Base-by-base conservation (phyloP, 1,140 invertebrate species). In the Hypsibius dujardini region DNA sequence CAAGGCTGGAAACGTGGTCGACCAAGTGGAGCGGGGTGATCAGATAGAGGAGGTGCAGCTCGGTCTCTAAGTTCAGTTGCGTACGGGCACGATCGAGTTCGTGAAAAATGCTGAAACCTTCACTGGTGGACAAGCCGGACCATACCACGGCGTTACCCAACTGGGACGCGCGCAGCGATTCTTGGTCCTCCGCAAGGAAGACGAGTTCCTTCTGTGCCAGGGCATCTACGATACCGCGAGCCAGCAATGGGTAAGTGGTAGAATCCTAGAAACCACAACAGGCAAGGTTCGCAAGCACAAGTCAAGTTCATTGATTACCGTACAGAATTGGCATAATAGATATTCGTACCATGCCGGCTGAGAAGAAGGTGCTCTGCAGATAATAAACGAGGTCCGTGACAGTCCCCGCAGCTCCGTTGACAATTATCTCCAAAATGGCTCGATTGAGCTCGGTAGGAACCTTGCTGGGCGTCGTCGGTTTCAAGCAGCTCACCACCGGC, bases 61-160 rank as follows among this genome's bases (percentile, higher is more conserved):
- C 94, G 74, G 87, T 91, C 76, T 96, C 92, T 3, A 98, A 80
- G 0, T 93, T 91, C 78, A 98, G 89, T 76, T 87, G 89, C 76
- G 87, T 86, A 60, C 92, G 82, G 0, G 94, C 92, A 79, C 87
- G 89, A 77, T 92, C 86, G 15, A 98, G 78, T 79, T 97, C 94
- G 75, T 86, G 85, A 76, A 96, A 90, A 28, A 97, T 83, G 47
- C 86, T 83, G 1, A 96, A 80, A 1, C 90, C 92, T 78, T 97
- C 92, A 78, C 89, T 88, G 0, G 94, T 93, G n/a, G 91, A 86
- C 77, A 98, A 85, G 0, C 92, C 90, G 1, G 94, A 94, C 67
- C 90, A 86, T 40, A 98, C 80, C 77, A 94, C 93, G 28, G 94
- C 95, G 77, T 87, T 86, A 0, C 92, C 95, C 28, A 98, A 81